Evolutionary conservation across 2,888 invertebrate species (phyloP).

Genomic region (Sesia bembeciformis): DNA sequence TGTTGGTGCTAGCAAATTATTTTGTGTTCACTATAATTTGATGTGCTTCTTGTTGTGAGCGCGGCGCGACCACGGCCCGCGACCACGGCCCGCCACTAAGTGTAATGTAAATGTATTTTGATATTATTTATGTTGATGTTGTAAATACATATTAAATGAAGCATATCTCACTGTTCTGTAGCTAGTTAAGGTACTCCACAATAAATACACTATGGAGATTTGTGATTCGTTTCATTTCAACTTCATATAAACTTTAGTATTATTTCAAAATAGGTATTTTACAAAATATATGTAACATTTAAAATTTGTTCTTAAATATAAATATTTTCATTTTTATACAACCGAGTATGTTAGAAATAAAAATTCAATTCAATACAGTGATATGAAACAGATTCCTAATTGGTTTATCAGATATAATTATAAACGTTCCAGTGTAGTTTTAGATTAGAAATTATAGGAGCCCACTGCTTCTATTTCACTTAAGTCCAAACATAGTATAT

Average conservation of each 20-base stretch:
- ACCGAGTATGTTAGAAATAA: too few species aligned
- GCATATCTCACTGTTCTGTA: slow-evolving; percentile 71
- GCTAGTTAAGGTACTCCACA: slow-evolving; percentile 48
- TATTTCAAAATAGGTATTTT: too few species aligned
- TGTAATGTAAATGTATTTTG: slow-evolving; percentile 53
- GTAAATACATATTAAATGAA: slow-evolving; percentile 58
- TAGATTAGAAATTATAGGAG: too few species aligned
- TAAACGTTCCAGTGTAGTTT: too few species aligned
- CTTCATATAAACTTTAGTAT: not conserved
- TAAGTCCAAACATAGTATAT: too few species aligned
- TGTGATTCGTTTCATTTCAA: slow-evolving; percentile 32
- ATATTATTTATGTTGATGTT: slow-evolving; percentile 70
- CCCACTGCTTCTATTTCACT: too few species aligned
- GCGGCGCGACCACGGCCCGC: not conserved
- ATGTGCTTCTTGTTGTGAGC: not conserved
- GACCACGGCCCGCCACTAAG: not conserved
- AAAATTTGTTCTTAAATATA: too few species aligned
- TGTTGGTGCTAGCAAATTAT: slow-evolving; percentile 2
- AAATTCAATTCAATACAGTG: too few species aligned
- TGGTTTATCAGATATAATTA: too few species aligned
- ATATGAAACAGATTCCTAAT: too few species aligned
- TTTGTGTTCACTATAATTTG: slow-evolving; percentile 34
- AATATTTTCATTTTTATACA: too few species aligned
- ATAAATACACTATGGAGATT: slow-evolving; percentile 55
- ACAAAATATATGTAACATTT: too few species aligned